These are phyloP conservation scores for Spermophilus dauricus DNA, from an alignment of 2,113 vertebrate genomes.

Conservation along the genomic window DNA sequence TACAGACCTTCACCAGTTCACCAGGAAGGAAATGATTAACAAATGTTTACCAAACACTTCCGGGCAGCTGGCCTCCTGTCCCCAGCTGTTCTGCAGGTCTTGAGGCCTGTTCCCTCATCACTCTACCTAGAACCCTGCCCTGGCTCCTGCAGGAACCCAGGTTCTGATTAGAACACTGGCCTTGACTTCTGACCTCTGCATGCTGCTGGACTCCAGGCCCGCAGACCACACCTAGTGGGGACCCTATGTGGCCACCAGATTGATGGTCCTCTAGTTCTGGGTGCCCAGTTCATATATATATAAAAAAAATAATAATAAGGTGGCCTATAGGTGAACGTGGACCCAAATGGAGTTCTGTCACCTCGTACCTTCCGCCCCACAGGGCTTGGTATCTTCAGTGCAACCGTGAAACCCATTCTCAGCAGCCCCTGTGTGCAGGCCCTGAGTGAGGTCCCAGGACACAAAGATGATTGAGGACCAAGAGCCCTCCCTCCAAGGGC, in stretches of 20 bases:
- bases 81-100: neutral
- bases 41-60: constrained; percentile 6
- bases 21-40: constrained; percentile 51
- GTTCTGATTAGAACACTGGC: neutral
- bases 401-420: neutral
- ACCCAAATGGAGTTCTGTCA: neutral
- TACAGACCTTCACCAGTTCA: neutral
- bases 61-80: neutral
- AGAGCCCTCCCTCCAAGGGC: neutral
- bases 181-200: neutral
- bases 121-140: neutral
- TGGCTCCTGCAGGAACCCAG: neutral
- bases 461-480: neutral
- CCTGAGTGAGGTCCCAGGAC: neutral
- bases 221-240: neutral
- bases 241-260: neutral
- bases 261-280: neutral
- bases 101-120: neutral
- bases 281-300: neutral
- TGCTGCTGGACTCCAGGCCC: neutral
- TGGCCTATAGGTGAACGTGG: neutral
- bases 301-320: constrained; percentile 8
- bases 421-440: neutral
- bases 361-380: neutral
- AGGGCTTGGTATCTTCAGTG: neutral